Percentiles rank a stretch among this genome's conserved stretches.
Conservation (phyloP, 2,113 vertebrate species). For the Alaudala cheleensis region DNA sequence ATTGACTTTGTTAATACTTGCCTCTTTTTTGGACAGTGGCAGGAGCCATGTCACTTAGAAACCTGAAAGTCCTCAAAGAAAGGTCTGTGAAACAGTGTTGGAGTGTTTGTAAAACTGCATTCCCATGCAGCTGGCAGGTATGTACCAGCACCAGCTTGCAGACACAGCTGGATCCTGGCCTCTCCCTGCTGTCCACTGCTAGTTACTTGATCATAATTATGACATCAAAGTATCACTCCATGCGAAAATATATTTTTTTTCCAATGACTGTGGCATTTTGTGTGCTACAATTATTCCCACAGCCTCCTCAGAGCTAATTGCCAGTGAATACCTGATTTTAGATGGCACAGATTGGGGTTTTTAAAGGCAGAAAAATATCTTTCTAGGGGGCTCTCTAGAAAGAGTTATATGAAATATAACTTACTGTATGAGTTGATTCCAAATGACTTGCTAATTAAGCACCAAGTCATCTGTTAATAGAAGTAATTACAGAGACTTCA, state of each 20-base stretch:
- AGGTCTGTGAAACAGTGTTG: not conserved
- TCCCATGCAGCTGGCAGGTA: not conserved
- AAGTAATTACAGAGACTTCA: not conserved
- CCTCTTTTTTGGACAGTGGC: not conserved
- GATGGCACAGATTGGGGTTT: accelerated
- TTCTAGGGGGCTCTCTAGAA: not conserved
- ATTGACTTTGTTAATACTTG: not conserved
- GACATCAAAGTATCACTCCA: not conserved
- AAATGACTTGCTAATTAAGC: not conserved
- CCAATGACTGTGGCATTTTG: not conserved
- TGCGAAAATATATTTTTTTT: not conserved
- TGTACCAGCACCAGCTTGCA: not conserved
- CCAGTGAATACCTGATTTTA: not conserved
- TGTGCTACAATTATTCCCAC: not conserved
- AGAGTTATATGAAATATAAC: not conserved
- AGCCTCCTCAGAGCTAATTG: not conserved
- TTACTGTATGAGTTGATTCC: not conserved
- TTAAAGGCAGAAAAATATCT: not conserved
- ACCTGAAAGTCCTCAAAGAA: not conserved
- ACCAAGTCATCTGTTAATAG: not conserved
- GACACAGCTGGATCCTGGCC: not conserved
- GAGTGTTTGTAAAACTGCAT: not conserved
- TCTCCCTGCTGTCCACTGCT: not conserved
- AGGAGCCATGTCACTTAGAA: not conserved
- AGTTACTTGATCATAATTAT: not conserved